Evolutionary conservation across 2,113 vertebrate species (phyloP).

Genomic region (Menidia beryllina): DNA sequence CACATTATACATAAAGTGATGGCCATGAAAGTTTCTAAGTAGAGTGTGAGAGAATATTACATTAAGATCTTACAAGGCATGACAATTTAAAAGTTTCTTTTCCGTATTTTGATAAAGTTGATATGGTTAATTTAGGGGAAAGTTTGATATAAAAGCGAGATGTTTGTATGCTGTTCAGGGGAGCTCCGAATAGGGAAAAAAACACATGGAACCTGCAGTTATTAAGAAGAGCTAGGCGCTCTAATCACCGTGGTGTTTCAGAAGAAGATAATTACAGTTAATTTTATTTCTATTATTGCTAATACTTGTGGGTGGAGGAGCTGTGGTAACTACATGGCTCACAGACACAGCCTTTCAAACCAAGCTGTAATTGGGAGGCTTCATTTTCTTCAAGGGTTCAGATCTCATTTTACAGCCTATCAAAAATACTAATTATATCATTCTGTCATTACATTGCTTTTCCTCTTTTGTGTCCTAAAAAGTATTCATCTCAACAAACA

Average conservation of each 20-base stretch:
- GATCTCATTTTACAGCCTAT: neutral
- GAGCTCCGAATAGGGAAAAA: neutral
- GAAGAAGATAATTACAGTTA: neutral
- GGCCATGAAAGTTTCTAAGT: conserved; percentile 11
- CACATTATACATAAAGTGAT: neutral
- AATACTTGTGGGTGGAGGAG: neutral
- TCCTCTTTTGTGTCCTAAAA: conserved; percentile 23
- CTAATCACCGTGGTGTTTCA: neutral
- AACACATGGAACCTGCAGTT: neutral
- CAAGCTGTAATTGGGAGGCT: conserved; percentile 3
- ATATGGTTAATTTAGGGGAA: neutral
- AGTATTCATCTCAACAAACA: conserved; percentile 4
- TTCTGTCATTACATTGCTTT: conserved; percentile 16
- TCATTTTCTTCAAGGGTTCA: conserved; percentile 5
- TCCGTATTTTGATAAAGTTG: neutral
- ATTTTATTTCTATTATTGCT: neutral
- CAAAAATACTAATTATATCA: conserved; percentile 25
- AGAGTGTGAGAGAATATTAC: neutral
- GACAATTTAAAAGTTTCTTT: neutral
- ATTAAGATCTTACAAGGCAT: neutral
- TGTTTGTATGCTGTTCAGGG: neutral
- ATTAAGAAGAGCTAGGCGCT: neutral
- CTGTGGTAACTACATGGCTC: neutral
- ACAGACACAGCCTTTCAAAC: neutral
- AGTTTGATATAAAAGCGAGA: no score